Conservation (phyloP, 2,888 invertebrate genomes). For the Spatulosminthurus flaviceps region DNA sequence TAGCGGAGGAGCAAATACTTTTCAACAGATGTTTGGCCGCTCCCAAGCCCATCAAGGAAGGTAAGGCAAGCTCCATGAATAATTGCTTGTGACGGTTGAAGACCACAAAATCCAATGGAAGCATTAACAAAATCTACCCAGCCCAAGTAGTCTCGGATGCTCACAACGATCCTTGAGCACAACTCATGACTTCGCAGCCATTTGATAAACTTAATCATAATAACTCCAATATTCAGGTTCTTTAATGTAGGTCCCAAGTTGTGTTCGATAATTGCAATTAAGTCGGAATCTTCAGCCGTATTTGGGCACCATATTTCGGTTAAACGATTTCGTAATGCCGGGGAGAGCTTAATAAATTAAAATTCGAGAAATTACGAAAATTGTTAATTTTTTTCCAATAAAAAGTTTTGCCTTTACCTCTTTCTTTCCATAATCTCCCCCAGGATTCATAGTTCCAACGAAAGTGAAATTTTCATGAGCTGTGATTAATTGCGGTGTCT, state of each 20-base stretch:
- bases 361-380: background rate
- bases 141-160: conserved; percentile 88
- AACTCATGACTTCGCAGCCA: conserved; percentile 60
- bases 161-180: conserved; percentile 76
- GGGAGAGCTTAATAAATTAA: conserved; percentile 75
- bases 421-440: conserved; percentile 99
- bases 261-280: conserved; percentile 81
- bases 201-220: conserved; percentile 55
- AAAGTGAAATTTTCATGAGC: conserved; percentile 83
- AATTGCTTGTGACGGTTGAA: conserved; percentile 74
- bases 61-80: conserved; percentile 91
- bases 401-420: conserved; percentile 70
- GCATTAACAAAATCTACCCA: conserved; percentile 91
- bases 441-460: conserved; percentile 99
- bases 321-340: conserved; percentile 94
- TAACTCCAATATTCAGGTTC: conserved; percentile 75
- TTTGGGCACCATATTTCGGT: conserved; percentile 98
- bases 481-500: conserved; percentile 70
- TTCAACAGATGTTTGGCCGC: conserved; percentile 79
- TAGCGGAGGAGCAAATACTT: conserved; percentile 66
- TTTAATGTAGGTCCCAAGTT: conserved; percentile 76
- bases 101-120: conserved; percentile 65
- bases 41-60: conserved; percentile 90
- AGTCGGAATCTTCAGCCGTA: conserved; percentile 77
- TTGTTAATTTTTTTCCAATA: background rate